Percentiles rank a stretch among this genome's conserved stretches.
Conservation (phyloP, 2,888 invertebrate genomes). For the Leptothorax acervorum region DNA sequence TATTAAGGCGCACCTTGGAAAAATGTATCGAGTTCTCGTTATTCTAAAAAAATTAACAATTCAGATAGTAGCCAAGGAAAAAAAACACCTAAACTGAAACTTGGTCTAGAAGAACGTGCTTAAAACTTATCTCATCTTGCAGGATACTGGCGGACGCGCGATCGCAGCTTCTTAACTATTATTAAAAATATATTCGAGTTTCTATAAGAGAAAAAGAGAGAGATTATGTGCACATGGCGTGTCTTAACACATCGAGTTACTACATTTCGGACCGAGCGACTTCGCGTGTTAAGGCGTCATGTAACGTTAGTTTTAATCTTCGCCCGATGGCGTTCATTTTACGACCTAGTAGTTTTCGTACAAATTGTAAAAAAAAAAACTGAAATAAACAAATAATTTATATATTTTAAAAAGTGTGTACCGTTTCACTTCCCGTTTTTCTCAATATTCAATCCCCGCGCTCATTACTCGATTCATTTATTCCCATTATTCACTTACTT, state of each 20-base stretch:
- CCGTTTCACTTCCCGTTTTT: not conserved
- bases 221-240: not conserved
- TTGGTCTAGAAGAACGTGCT: not conserved
- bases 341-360: not conserved
- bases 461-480: conserved; percentile 14
- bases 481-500: conserved; percentile 3
- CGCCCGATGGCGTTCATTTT: not conserved
- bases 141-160: not conserved
- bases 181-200: conserved; percentile 9
- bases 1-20: no score
- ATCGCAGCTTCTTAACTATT: not conserved
- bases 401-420: not conserved
- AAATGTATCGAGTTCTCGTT: not conserved
- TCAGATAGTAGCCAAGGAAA: not conserved
- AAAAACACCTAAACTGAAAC: no score
- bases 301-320: not conserved
- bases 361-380: not conserved
- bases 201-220: no score
- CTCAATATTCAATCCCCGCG: not conserved
- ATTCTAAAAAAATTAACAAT: not conserved
- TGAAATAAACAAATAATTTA: not conserved
- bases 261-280: not conserved
- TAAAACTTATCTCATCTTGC: conserved; percentile 20
- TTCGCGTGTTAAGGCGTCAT: not conserved
- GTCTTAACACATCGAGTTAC: not conserved